phyloP scores from a whole-genome alignment of 2,888 invertebrate species.

The Lasioglossum villosulum region DNA sequence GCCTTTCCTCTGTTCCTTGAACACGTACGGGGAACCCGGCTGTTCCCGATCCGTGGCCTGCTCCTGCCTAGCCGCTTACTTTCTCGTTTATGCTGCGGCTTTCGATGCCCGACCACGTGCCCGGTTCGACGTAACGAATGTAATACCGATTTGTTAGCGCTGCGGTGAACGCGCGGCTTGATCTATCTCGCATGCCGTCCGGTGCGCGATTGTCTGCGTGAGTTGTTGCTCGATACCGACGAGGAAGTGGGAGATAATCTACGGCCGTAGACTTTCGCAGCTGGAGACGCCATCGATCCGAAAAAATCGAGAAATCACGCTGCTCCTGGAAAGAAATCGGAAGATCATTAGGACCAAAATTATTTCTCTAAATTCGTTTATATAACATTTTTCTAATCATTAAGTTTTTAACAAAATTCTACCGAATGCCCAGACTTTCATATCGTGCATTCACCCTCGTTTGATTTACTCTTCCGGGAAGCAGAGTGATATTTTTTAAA shows the following conservation, averaged over 20 bases:
- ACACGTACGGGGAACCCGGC: constrained; percentile 45
- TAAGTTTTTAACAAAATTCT: too few species aligned
- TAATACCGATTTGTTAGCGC: constrained; percentile 59
- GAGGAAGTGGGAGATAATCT: constrained; percentile 4
- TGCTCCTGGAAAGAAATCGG: too few species aligned
- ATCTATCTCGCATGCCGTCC: constrained; percentile 11
- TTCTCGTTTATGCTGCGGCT: constrained; percentile 52
- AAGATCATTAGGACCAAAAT: too few species aligned
- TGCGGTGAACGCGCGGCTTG: constrained; percentile 24
- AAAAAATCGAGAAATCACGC: neutral
- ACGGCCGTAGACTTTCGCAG: neutral
- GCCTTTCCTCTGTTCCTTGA: constrained; percentile 10
- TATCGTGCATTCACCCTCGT: too few species aligned
- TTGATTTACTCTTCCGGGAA: too few species aligned
- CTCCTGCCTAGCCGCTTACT: constrained; percentile 13
- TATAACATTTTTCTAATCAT: too few species aligned
- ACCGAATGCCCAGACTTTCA: too few species aligned
- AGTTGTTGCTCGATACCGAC: neutral
- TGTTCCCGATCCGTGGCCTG: constrained; percentile 10
- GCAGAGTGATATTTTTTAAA: too few species aligned
- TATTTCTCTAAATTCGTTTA: too few species aligned
- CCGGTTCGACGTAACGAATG: constrained; percentile 45
- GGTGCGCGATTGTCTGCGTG: neutral
- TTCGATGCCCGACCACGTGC: constrained; percentile 47
- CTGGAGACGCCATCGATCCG: neutral